Conservation (phyloP, 1,140 invertebrate genomes). For the Drosophila bocki region DNA sequence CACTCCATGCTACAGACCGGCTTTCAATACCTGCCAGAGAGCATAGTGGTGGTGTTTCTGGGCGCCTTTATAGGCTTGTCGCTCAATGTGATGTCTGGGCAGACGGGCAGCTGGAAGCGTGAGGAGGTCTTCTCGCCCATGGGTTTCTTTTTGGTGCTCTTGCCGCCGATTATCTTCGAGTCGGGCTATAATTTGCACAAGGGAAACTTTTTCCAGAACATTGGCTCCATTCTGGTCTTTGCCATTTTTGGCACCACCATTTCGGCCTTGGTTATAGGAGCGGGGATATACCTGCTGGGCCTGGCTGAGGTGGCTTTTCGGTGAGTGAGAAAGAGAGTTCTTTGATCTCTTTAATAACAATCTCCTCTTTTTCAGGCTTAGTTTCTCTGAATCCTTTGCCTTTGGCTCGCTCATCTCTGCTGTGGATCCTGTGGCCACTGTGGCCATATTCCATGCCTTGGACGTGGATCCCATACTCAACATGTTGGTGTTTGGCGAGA, state of each 20-base stretch:
- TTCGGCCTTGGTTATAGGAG: conserved; percentile 95
- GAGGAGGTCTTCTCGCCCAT: conserved; percentile 99
- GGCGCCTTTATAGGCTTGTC: conserved; percentile 96
- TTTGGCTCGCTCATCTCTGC: conserved; percentile 99
- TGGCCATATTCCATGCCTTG: conserved; percentile 98
- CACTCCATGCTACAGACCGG: conserved; percentile 97
- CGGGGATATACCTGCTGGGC: conserved; percentile 97
- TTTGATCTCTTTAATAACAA: not conserved
- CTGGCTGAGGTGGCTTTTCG: conserved; percentile 94
- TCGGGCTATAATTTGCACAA: conserved; percentile 99
- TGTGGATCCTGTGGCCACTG: conserved; percentile 98
- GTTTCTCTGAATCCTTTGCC: conserved; percentile 98
- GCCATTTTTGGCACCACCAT: conserved; percentile 98
- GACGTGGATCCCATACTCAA: conserved; percentile 98
- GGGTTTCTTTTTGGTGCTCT: conserved; percentile 97
- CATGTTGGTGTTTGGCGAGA: conserved; percentile 99
- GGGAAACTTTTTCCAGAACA: conserved; percentile 99
- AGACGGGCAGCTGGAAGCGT: conserved; percentile 97
- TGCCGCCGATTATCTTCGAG: conserved; percentile 99
- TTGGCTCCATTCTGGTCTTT: conserved; percentile 97
- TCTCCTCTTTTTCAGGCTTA: conserved; percentile 44
- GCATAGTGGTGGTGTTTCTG: conserved; percentile 98
- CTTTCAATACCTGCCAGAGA: conserved; percentile 98
- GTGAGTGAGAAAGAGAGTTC: conserved; percentile 27
- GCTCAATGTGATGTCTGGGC: conserved; percentile 95